Evolutionary conservation across 2,888 invertebrate genomes (phyloP).

Genomic region (Apotomis capreana): DNA sequence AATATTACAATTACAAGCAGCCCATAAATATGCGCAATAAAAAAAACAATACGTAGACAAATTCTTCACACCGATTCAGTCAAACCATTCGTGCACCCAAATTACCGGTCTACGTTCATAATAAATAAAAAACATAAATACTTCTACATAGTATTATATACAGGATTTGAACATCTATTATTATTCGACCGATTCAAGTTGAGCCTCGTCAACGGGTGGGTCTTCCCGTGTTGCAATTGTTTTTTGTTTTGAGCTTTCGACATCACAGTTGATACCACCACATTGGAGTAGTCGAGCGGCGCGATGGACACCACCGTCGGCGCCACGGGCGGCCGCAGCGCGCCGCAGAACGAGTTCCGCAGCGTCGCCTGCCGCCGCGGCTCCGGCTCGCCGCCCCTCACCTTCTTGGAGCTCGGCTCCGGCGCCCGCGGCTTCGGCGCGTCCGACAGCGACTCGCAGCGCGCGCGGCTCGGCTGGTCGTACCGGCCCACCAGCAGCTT

Average conservation of each 20-base stretch:
- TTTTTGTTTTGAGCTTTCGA: slow-evolving; percentile 89
- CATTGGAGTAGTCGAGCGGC: slow-evolving; percentile 79
- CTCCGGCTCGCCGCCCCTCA: slow-evolving; percentile 47
- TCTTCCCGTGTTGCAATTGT: slow-evolving; percentile 95
- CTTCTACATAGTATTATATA: slow-evolving; percentile 94
- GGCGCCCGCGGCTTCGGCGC: slow-evolving; percentile 32
- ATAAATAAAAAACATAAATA: slow-evolving; percentile 77
- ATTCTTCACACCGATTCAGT: slow-evolving; percentile 14
- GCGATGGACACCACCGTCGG: slow-evolving; percentile 70
- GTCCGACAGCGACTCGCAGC: slow-evolving; percentile 57
- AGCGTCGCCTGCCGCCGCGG: slow-evolving; percentile 47
- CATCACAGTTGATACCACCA: slow-evolving; percentile 87
- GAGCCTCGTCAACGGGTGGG: slow-evolving; percentile 95
- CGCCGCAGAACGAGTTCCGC: slow-evolving; percentile 58
- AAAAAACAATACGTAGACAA: slow-evolving; percentile 14
- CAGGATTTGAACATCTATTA: slow-evolving; percentile 89
- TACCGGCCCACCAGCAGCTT: slow-evolving; percentile 90
- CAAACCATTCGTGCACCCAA: slow-evolving; percentile 27
- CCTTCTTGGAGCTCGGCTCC: slow-evolving; percentile 14
- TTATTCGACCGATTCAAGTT: slow-evolving; percentile 89
- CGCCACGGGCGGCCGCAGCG: slow-evolving; percentile 44
- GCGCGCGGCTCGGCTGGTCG: slow-evolving; percentile 74
- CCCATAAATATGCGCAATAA: slow-evolving; percentile 14
- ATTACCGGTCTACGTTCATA: slow-evolving; percentile 34
- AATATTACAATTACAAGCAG: slow-evolving; percentile 28